A percentile compares a stretch with the other conserved stretches of the same genome.
phyloP scores from a whole-genome alignment of 2,888 invertebrate genomes.

The Sicus ferrugineus region DNA sequence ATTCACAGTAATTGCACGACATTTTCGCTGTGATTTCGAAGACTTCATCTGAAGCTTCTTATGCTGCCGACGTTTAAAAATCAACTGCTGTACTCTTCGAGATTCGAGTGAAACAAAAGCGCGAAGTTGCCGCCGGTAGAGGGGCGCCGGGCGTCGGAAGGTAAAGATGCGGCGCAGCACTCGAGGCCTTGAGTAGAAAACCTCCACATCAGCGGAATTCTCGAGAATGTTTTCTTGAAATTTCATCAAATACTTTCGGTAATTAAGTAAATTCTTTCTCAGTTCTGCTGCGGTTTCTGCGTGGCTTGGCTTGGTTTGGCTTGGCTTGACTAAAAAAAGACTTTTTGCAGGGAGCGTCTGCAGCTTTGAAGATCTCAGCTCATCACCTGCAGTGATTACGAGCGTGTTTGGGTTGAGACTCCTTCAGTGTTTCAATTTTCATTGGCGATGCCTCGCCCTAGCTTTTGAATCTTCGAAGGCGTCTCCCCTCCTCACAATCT shows the following conservation, averaged over 20 bases:
- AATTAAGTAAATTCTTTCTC: too few relatives aligned
- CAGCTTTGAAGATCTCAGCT: neutral
- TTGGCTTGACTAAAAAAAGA: too few relatives aligned
- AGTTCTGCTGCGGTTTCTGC: too few relatives aligned
- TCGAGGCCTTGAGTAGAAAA: constrained; percentile 4
- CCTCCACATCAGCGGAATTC: neutral
- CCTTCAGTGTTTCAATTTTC: neutral
- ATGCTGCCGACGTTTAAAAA: neutral
- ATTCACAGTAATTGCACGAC: too few relatives aligned
- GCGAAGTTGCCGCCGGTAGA: neutral
- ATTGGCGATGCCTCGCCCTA: neutral
- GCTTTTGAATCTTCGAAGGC: neutral
- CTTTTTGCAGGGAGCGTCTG: too few relatives aligned
- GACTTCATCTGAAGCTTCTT: neutral
- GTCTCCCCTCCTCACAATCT: neutral
- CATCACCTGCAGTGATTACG: neutral
- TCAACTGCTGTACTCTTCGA: constrained; percentile 1
- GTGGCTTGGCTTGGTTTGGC: neutral
- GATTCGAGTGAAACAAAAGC: neutral
- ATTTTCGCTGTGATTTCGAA: neutral
- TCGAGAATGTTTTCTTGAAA: too few relatives aligned
- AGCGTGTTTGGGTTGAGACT: neutral
- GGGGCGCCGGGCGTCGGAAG: neutral
- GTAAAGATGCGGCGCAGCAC: neutral
- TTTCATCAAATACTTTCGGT: too few relatives aligned